Conservation (phyloP, 2,888 invertebrate genomes). For the Crepidodera aurea region DNA sequence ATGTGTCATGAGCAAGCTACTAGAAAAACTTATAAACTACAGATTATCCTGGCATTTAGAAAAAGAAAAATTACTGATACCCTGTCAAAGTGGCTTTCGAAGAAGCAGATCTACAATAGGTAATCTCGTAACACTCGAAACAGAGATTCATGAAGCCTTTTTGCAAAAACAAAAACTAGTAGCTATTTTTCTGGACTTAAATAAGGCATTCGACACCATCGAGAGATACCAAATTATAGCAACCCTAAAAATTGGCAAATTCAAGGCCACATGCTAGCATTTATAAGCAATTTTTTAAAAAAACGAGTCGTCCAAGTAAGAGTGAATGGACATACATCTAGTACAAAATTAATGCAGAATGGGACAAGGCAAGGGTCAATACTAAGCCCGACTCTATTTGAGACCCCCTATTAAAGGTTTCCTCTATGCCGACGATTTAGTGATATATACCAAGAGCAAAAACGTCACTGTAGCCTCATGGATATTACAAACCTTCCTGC, state of each 20-base stretch:
- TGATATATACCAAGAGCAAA: too few relatives aligned
- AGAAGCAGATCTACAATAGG: neutral
- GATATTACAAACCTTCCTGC: too few relatives aligned
- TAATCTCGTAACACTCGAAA: neutral
- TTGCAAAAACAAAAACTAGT: neutral
- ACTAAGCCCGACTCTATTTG: too few relatives aligned
- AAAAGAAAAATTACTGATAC: neutral
- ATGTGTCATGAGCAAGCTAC: slow-evolving; percentile 13
- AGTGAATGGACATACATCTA: slow-evolving; percentile 1
- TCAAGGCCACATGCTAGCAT: too few relatives aligned
- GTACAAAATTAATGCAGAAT: too few relatives aligned
- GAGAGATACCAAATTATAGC: too few relatives aligned
- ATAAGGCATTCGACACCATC: neutral
- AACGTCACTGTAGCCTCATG: too few relatives aligned
- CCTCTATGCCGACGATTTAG: too few relatives aligned
- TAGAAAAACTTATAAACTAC: slow-evolving; percentile 24
- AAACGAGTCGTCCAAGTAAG: neutral
- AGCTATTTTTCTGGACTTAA: neutral
- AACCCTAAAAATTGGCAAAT: neutral
- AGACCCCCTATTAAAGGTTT: too few relatives aligned
- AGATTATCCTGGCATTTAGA: slow-evolving; percentile 9
- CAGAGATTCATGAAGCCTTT: neutral
- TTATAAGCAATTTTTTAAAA: neutral
- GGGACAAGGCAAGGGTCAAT: too few relatives aligned
- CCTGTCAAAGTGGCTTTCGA: neutral